Conservation (phyloP, 2,113 vertebrate species). For the Urocolius indicus region DNA sequence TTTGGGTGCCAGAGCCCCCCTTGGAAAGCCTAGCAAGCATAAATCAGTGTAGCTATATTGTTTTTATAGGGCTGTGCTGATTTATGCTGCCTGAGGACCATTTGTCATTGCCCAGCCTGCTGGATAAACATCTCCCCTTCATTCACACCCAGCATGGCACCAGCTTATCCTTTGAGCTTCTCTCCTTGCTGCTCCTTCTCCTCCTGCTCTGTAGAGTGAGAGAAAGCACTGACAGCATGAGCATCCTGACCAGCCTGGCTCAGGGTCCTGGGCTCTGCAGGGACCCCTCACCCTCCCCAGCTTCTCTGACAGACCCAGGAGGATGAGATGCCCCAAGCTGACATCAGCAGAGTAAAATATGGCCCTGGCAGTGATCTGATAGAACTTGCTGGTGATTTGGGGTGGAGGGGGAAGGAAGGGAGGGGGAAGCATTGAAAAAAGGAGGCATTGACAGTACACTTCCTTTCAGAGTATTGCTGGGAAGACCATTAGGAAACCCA, state of each 20-base stretch:
- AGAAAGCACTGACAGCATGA: accelerated
- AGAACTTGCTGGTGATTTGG: constrained; percentile 1
- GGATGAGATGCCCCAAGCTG: neutral
- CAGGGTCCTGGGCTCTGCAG: neutral
- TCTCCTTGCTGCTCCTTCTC: neutral
- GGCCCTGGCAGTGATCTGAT: neutral
- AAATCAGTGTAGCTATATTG: neutral
- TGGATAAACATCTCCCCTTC: neutral
- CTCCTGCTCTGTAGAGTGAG: accelerated
- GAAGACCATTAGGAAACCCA: constrained; percentile 37
- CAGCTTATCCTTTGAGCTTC: neutral
- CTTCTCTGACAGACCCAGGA: neutral
- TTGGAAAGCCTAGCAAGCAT: neutral
- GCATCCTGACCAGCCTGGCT: accelerated
- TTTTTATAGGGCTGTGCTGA: neutral
- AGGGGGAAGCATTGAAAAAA: neutral
- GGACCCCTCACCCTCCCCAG: neutral
- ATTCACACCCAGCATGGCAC: neutral
- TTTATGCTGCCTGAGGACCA: neutral
- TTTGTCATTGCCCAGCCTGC: neutral
- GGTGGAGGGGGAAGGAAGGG: neutral
- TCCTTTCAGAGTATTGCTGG: neutral
- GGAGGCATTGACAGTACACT: neutral
- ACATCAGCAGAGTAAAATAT: neutral
- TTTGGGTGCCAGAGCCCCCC: neutral